Base-by-base conservation (phyloP, 1,140 invertebrate species). In the Paracyclopina nana region DNA sequence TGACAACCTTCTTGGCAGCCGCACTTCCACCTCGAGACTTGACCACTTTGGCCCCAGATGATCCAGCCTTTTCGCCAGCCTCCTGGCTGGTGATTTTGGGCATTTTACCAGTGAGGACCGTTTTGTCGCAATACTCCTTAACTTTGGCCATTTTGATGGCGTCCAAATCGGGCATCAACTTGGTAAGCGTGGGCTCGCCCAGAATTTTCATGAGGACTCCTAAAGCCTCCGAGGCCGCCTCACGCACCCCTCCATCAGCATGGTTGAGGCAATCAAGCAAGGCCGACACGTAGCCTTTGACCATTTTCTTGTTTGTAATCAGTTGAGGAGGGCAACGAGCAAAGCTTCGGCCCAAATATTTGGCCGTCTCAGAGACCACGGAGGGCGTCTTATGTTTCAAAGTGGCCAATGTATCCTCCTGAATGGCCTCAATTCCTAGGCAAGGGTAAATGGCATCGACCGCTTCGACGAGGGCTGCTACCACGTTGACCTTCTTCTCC, bases 191-290 rank as follows among this genome's bases (percentile, higher is more conserved):
- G 65, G 91, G 92, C 60, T 97, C 92, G 16, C 88, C 82, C 9
- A 94, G 78, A 1, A 92, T 71, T 66, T 94, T 96, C 69, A 90
- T 80, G 1, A 85, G 76, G 0, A 85, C 90, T n/a, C 90, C 92
- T 6, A 97, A 63, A 1, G 90, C 88, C 63, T 90, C 81, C 4
- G 83, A 80, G 1, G 82, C 76, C 55, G 75, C 76, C 60, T 91
- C 86, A 60, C 86, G 68, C 0, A 91, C 86, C 1, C 66, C 67
- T 1, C 80, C 80, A 72, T 92, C 86, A 56, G 79, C 72, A 64
- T 88, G 85, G 59, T 86, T 87, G 0, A 91, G 62, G 8, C 81
- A 78, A 66, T 88, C 92, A 0, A 90, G 61, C 22, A 98, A 65
- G 14, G 74, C 72, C n/a, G 73, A 72, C 1, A 77, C 76, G 54